Evolutionary conservation across 2,797 vertebrate species (phyloP).

Genomic region (Chelmon rostratus): DNA sequence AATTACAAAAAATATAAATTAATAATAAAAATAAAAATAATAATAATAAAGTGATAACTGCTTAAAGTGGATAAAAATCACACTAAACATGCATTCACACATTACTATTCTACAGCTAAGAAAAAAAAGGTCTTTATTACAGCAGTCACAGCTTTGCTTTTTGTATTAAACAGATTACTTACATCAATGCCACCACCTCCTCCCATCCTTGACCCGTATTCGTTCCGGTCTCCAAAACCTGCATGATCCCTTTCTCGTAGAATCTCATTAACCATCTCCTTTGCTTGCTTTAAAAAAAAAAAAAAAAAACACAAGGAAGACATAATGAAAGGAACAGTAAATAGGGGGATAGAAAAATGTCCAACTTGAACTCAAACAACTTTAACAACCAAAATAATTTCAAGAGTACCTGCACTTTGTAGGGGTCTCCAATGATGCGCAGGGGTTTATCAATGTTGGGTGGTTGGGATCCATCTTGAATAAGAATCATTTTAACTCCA

Average conservation of each 20-base stretch:
- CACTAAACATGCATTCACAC: not conserved
- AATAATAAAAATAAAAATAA: too few relatives aligned
- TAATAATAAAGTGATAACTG: too few relatives aligned
- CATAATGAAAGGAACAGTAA: not conserved
- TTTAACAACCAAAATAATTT: not conserved
- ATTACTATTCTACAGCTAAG: not conserved
- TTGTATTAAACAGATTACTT: constrained; percentile 36
- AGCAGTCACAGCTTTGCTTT: not conserved
- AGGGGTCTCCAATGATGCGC: constrained; percentile 95
- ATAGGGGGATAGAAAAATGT: not conserved
- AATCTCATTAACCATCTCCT: constrained; percentile 97
- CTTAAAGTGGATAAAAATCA: too few relatives aligned
- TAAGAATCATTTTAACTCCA: constrained; percentile 97
- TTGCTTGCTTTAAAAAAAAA: constrained; percentile 90
- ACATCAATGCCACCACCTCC: constrained; percentile 86
- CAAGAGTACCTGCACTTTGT: constrained; percentile 93
- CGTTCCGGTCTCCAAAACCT: constrained; percentile 90
- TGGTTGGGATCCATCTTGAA: constrained; percentile 95
- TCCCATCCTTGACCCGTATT: constrained; percentile 91
- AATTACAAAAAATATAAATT: too few relatives aligned
- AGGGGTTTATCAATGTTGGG: constrained; percentile 95
- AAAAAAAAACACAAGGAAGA: not conserved
- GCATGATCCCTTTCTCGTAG: constrained; percentile 92
- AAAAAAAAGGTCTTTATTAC: not conserved
- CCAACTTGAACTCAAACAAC: not conserved